Conservation (phyloP, 2,797 vertebrate genomes). For the Stomatorhinus walkeri region DNA sequence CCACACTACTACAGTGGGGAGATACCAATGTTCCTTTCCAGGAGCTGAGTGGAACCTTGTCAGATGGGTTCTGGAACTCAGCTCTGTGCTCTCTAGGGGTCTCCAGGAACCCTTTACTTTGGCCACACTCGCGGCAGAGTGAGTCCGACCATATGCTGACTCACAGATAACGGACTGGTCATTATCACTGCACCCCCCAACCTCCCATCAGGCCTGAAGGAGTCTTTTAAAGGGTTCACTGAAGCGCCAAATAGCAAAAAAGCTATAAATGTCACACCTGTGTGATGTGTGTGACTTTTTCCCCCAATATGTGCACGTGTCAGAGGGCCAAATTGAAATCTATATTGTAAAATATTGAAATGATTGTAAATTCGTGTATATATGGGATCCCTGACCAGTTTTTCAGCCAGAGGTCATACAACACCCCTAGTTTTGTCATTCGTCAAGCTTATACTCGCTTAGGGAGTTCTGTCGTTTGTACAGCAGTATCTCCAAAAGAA, state of each 20-base stretch:
- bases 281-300: not conserved
- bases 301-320: not conserved
- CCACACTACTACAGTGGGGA: not conserved
- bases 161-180: not conserved
- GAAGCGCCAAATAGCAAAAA: not conserved
- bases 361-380: not conserved
- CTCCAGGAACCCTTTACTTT: slow-evolving; percentile 26
- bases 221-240: not conserved
- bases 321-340: not conserved
- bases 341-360: not conserved
- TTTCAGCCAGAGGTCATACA: not conserved
- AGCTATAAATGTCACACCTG: not conserved
- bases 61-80: slow-evolving; percentile 16
- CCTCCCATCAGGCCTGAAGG: not conserved
- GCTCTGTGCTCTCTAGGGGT: not conserved
- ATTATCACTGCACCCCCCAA: not conserved
- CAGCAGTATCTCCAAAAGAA: not conserved
- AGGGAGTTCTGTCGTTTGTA: not conserved
- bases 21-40: slow-evolving; percentile 12
- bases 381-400: not conserved
- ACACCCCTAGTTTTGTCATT: not conserved
- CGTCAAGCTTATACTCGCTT: not conserved
- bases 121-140: slow-evolving; percentile 23
- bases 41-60: slow-evolving; percentile 20
- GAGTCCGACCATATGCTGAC: not conserved